Conservation (phyloP, 2,888 invertebrate species). For the Enchytraeus crypticus region DNA sequence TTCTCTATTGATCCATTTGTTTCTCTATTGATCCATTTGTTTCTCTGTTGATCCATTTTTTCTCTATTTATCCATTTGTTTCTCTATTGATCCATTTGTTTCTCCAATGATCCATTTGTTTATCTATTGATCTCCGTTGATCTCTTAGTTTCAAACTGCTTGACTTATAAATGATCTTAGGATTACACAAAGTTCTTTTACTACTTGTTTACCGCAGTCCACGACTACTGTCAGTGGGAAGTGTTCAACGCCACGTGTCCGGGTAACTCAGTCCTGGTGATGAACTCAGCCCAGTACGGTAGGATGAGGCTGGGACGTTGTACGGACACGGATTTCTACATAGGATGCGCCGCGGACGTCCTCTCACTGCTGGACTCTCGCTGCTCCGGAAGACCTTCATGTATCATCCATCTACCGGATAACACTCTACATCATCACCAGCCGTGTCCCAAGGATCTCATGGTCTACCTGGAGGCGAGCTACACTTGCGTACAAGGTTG, state of each 20-base stretch:
- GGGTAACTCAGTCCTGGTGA: slow-evolving; percentile 6
- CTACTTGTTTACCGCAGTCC: no score
- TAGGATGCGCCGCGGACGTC: slow-evolving; percentile 23
- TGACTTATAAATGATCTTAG: no score
- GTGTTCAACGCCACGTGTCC: slow-evolving; percentile 16
- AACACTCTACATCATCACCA: slow-evolving; percentile 9
- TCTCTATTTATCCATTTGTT: no score
- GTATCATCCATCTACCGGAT: slow-evolving; percentile 19
- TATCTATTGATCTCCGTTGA: no score
- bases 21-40: no score
- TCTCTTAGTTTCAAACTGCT: no score
- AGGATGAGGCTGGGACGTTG: slow-evolving; percentile 24
- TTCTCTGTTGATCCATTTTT: no score
- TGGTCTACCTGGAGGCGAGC: slow-evolving; percentile 10
- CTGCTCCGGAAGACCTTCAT: slow-evolving; percentile 22
- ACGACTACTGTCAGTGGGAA: slow-evolving; percentile 16
- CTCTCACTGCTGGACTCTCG: slow-evolving; percentile 18
- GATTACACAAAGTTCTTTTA: no score
- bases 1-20: no score
- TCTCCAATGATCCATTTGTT: no score
- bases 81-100: no score
- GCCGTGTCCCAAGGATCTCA: slow-evolving; percentile 12
- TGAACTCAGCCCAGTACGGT: slow-evolving; percentile 20
- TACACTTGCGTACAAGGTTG: slow-evolving; percentile 9
- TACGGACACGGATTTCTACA: slow-evolving; percentile 19